Evolutionary conservation across 2,797 vertebrate genomes (phyloP).

Genomic region (Borostomias antarcticus): DNA sequence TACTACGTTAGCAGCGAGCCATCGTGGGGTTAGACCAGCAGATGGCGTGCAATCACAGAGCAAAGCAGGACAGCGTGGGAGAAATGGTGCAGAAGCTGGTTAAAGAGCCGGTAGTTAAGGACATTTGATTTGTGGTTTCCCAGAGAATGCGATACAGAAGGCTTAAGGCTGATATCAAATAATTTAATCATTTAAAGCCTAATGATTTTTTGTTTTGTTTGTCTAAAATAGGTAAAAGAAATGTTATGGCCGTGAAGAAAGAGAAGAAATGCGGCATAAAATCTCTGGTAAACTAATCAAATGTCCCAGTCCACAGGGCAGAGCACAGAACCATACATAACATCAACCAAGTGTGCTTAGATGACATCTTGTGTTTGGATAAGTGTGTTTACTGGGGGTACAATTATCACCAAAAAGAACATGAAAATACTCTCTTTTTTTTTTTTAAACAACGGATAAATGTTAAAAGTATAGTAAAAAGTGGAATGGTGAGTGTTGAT

Average conservation of each 20-base stretch:
- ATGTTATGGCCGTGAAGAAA: neutral
- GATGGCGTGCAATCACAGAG: slow-evolving; percentile 99
- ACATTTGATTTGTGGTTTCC: slow-evolving; percentile 88
- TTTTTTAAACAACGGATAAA: slow-evolving; percentile 14
- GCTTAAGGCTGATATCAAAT: neutral
- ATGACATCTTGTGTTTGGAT: slow-evolving; percentile 25
- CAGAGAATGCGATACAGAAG: slow-evolving; percentile 68
- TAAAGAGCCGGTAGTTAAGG: slow-evolving; percentile 92
- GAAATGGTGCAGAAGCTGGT: slow-evolving; percentile 81
- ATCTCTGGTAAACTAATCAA: slow-evolving; percentile 63
- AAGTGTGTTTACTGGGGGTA: slow-evolving; percentile 5
- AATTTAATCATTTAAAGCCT: neutral
- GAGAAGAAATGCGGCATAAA: slow-evolving; percentile 15
- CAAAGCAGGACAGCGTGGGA: slow-evolving; percentile 96
- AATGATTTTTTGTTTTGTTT: too few relatives aligned
- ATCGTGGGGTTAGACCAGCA: slow-evolving; percentile 99
- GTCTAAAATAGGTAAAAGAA: neutral
- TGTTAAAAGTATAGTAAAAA: neutral
- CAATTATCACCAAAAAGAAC: slow-evolving; percentile 5
- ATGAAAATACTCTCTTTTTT: too few relatives aligned
- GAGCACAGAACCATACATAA: slow-evolving; percentile 36
- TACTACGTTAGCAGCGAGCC: slow-evolving; percentile 90
- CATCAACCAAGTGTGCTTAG: slow-evolving; percentile 29
- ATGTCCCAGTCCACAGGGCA: slow-evolving; percentile 58
- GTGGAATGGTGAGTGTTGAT: slow-evolving; percentile 1